A percentile compares a stretch with the other conserved stretches of the same genome.
Evolutionary conservation across 2,797 vertebrate genomes (phyloP).

Genomic region (Poeciliopsis turneri): DNA sequence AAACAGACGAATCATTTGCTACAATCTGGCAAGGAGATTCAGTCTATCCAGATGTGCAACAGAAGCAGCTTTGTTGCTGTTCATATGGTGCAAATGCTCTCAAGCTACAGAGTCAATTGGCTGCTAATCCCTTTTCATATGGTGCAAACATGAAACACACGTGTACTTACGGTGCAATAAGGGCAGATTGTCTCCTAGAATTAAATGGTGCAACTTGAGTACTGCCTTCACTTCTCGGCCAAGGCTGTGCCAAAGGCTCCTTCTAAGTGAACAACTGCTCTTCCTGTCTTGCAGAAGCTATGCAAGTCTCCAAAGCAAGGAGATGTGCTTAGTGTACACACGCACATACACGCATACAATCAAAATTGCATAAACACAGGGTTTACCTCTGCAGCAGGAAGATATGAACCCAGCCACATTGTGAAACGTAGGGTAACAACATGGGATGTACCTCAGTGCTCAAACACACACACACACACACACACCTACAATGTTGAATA

Average conservation of each 20-base stretch:
- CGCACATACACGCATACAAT: slow-evolving; percentile 22
- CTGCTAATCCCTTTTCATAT: slow-evolving; percentile 74
- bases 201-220: slow-evolving; percentile 73
- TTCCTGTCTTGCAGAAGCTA: slow-evolving; percentile 78
- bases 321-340: slow-evolving; percentile 73
- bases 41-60: slow-evolving; percentile 28
- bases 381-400: slow-evolving; percentile 61
- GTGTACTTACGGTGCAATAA: slow-evolving; percentile 75
- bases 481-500: slow-evolving; percentile 47
- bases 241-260: slow-evolving; percentile 74
- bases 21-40: slow-evolving; percentile 29
- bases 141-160: slow-evolving; percentile 73
- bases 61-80: slow-evolving; percentile 39
- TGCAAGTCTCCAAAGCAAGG: slow-evolving; percentile 75
- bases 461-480: slow-evolving; percentile 38
- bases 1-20: slow-evolving; percentile 39
- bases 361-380: slow-evolving; percentile 31
- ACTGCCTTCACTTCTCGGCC: slow-evolving; percentile 73
- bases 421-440: slow-evolving; percentile 44
- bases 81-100: slow-evolving; percentile 59
- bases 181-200: slow-evolving; percentile 74
- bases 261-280: slow-evolving; percentile 73
- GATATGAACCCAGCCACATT: slow-evolving; percentile 32
- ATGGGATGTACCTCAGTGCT: slow-evolving; percentile 64
- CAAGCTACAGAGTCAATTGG: slow-evolving; percentile 62